Evolutionary conservation across 2,888 invertebrate genomes (phyloP).

Genomic region (Philhelius pedissequus): DNA sequence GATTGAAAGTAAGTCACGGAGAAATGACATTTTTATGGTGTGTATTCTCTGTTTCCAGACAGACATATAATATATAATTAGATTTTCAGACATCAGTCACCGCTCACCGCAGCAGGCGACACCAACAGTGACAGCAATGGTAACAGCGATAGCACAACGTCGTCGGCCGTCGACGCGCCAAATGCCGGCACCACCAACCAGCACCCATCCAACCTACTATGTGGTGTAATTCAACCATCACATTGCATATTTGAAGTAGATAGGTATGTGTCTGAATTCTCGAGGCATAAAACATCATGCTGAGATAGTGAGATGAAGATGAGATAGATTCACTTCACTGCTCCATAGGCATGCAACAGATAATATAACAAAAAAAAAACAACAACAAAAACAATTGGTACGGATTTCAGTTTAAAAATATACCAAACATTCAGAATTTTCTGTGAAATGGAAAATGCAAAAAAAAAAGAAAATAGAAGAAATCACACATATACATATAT

Average conservation of each 20-base stretch:
- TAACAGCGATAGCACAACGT: background rate
- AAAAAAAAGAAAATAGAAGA: background rate
- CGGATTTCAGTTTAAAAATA: constrained; percentile 60
- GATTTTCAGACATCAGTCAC: constrained; percentile 3
- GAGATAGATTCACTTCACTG: constrained; percentile 46
- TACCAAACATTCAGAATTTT: background rate
- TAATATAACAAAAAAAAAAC: background rate
- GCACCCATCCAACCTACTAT: background rate
- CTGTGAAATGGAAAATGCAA: background rate
- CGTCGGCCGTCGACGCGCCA: background rate
- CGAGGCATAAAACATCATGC: constrained; percentile 26
- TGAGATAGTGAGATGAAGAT: no score
- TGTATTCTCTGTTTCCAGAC: constrained; percentile 29
- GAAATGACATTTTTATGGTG: background rate
- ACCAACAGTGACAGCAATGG: background rate
- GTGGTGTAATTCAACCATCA: background rate
- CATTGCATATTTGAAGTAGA: constrained; percentile 5
- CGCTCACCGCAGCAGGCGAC: background rate
- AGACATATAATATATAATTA: no score
- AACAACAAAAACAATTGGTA: constrained; percentile 7
- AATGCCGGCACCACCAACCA: constrained; percentile 34
- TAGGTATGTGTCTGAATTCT: background rate
- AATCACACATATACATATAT: background rate
- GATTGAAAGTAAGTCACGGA: background rate
- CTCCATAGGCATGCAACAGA: constrained; percentile 16